Conservation (phyloP, 2,113 vertebrate genomes). For the Loxodonta africana region DNA sequence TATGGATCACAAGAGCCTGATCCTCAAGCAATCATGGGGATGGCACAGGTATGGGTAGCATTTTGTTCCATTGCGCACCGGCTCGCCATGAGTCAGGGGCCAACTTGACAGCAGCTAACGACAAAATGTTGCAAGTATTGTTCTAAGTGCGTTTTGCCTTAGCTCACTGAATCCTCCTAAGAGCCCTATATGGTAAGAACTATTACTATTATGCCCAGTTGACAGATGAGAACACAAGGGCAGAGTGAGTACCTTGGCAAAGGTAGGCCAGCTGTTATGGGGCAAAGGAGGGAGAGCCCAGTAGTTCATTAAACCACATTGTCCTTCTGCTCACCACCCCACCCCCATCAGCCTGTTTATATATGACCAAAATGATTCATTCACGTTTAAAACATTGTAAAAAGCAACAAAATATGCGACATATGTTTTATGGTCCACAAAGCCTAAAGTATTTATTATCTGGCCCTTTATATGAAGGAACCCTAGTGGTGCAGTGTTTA, state of each 20-base stretch:
- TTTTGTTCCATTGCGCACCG: background rate
- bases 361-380: background rate
- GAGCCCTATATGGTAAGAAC: background rate
- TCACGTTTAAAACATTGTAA: background rate
- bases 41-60: background rate
- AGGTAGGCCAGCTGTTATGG: background rate
- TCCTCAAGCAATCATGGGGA: background rate
- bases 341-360: background rate
- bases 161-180: background rate
- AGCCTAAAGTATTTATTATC: background rate
- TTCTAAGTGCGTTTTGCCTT: background rate
- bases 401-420: background rate
- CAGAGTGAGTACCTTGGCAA: background rate
- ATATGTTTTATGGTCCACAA: background rate
- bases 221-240: background rate
- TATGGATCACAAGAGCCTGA: background rate
- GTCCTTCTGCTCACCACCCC: background rate
- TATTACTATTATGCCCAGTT: background rate
- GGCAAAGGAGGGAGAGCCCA: background rate
- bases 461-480: background rate
- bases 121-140: background rate
- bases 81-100: background rate
- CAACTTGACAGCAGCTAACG: background rate
- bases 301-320: background rate
- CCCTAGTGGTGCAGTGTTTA: too few relatives aligned